These are phyloP conservation scores for Sinocyclocheilus anshuiensis DNA, from an alignment of 2,113 vertebrate species.

Conservation along the genomic window DNA sequence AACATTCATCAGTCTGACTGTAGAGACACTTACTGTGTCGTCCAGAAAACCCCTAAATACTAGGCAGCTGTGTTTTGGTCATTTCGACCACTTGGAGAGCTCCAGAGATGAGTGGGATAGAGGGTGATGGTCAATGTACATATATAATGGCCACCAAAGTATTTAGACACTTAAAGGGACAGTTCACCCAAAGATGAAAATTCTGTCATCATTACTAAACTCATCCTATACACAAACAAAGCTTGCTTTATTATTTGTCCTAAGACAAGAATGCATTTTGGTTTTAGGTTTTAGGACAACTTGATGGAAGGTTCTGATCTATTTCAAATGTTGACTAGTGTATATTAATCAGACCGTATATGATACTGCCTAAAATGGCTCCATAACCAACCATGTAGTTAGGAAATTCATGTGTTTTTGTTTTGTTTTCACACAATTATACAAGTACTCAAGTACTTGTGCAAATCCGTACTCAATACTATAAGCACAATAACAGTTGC, in stretches of 20 bases:
- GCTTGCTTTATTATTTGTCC: neutral
- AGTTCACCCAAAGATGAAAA: neutral
- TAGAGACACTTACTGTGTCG: neutral
- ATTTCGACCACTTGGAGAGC: neutral
- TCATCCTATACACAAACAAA: neutral
- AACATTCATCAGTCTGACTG: conserved; percentile 35
- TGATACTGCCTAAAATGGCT: neutral
- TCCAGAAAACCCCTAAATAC: conserved; percentile 1
- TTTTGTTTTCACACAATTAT: neutral
- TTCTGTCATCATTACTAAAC: neutral
- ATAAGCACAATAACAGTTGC: neutral
- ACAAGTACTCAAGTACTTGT: neutral
- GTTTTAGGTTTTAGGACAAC: too few species aligned
- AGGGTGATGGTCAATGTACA: neutral
- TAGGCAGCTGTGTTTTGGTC: neutral
- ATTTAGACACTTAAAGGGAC: neutral
- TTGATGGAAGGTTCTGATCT: too few species aligned
- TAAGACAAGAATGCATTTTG: too few species aligned
- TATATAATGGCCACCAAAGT: neutral
- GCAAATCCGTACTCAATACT: neutral
- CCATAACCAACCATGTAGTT: neutral
- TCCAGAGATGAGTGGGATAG: neutral
- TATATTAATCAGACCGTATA: neutral
- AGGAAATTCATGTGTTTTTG: neutral
- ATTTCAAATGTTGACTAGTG: too few species aligned